These are phyloP conservation scores for Anagyrus pseudococci DNA, from an alignment of 2,888 invertebrate genomes.

Conservation along the genomic window DNA sequence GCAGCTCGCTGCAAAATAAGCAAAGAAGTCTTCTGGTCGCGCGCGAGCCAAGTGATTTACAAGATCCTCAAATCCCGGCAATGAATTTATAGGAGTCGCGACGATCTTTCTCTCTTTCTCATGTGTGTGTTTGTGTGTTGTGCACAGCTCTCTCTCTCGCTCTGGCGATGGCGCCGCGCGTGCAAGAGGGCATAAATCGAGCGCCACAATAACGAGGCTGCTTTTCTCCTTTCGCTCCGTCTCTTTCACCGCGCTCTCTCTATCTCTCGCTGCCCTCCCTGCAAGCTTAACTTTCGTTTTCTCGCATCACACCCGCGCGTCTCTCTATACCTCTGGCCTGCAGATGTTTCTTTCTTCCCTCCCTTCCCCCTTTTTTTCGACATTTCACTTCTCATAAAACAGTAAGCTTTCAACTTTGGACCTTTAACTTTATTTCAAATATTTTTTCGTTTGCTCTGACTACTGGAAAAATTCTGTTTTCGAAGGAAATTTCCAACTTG, in stretches of 20 bases:
- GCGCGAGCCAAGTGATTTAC: slow-evolving; percentile 34
- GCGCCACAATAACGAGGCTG: slow-evolving; percentile 32
- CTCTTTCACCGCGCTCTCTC: background rate
- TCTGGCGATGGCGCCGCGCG: slow-evolving; percentile 11
- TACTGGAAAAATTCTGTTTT: too few relatives aligned
- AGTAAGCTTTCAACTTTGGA: too few relatives aligned
- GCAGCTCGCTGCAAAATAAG: background rate
- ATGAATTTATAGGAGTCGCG: slow-evolving; percentile 36
- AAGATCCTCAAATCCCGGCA: slow-evolving; percentile 34
- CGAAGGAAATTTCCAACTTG: too few relatives aligned
- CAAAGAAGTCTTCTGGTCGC: background rate
- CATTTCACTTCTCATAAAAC: too few relatives aligned
- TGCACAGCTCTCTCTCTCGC: too few relatives aligned
- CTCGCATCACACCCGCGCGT: background rate
- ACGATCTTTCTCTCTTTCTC: too few relatives aligned
- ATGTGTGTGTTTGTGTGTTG: too few relatives aligned
- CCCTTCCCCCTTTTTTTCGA: background rate
- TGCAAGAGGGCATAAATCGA: slow-evolving; percentile 33
- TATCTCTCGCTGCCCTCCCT: background rate
- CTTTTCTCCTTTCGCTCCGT: background rate
- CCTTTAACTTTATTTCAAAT: too few relatives aligned
- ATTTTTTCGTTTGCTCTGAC: too few relatives aligned
- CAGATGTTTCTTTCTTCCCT: background rate
- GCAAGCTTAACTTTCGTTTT: too few relatives aligned
- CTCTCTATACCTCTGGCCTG: background rate